Evolutionary conservation across 2,797 vertebrate species (phyloP), one percentile per base, ranked within the genome.

Genomic region (Gymnocypris eckloni): DNA sequence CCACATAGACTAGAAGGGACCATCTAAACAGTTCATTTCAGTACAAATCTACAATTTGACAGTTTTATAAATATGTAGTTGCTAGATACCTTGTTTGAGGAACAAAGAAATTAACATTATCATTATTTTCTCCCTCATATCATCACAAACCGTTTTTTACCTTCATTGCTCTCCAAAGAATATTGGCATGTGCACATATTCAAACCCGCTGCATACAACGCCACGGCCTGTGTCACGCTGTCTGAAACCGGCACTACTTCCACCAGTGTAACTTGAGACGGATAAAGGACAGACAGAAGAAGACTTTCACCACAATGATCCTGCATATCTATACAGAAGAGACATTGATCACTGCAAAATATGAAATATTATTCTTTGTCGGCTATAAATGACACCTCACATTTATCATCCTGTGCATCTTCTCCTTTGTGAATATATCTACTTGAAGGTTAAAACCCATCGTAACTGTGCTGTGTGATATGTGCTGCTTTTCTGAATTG

Each of bases 311-410:
- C 48, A 18, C 64, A 77, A 37, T 71, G 71, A 50, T 71, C 71
- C 50, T 77, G 59, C 22, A 70, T 52, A 56, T 84, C 59, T 69
- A 43, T 75, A 66, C 41, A 76, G 25, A 54, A 11, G 70, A 54
- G 18, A 64, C 39, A 67, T 69, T 43, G 69, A 79, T 79, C 81
- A 67, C 10, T 61, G 76, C 50, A 79, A 72, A 82, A 33, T 25
- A 13, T 18, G 71, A 79, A 81, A 77, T 77, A 12, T 81, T 85
- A 81, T n/a, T 82, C 43, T 87, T 85, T 81, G 9, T 82, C 78
- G 52, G 11, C 52, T 85, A 43, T 87, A 52, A 39, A 52, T 70
- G 33, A 69, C 61, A 52, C 71, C 43, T 83, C 43, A 67, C 3
- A 28, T 70, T 59, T 56, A 59, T 79, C 45, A 61, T 83, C 9